Conservation (phyloP, 2,113 vertebrate species). For the Crypturellus undulatus region DNA sequence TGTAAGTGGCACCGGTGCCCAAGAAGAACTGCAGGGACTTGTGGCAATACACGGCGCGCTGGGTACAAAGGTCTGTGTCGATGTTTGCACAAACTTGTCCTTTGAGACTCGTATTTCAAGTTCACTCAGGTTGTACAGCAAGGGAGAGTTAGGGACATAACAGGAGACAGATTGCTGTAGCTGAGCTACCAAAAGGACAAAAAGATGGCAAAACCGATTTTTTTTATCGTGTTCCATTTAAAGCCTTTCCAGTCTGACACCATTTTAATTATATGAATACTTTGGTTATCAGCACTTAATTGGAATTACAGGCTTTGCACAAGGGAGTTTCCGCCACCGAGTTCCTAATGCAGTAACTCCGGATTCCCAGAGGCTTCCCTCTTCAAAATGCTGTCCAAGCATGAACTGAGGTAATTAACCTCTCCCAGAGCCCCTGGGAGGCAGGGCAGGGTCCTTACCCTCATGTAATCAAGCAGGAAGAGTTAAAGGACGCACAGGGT, state of each 20-base stretch:
- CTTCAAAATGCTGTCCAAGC: neutral
- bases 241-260: neutral
- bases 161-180: neutral
- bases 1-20: neutral
- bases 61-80: neutral
- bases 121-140: neutral
- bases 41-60: neutral
- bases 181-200: neutral
- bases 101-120: neutral
- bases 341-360: neutral
- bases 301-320: neutral
- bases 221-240: neutral
- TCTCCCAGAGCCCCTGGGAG: neutral
- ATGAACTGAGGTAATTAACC: neutral
- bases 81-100: neutral
- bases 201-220: neutral
- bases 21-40: neutral
- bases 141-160: neutral
- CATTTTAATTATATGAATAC: fast-evolving
- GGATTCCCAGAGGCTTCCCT: neutral
- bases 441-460: neutral
- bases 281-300: neutral
- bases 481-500: fast-evolving
- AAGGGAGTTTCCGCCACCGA: neutral
- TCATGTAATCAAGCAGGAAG: neutral